These are phyloP conservation scores for Ceramica pisi DNA, from an alignment of 2,888 invertebrate genomes.

Conservation along the genomic window DNA sequence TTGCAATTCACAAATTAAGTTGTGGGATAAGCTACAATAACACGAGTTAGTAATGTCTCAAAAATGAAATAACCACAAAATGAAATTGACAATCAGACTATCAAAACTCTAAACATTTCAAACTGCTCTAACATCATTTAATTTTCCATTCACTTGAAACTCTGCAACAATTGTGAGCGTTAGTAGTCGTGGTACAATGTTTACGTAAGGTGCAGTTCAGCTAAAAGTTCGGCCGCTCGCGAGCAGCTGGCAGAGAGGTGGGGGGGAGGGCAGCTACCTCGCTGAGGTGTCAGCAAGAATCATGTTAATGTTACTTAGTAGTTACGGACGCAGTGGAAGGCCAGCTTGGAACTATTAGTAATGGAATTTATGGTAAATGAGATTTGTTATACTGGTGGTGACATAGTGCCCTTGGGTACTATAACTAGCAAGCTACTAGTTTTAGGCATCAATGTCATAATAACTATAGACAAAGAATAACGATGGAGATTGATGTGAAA, in stretches of 20 bases:
- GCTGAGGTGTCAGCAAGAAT: slow-evolving; percentile 46
- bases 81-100: background rate
- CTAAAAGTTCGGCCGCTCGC: slow-evolving; percentile 44
- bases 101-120: slow-evolving; percentile 15
- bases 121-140: slow-evolving; percentile 10
- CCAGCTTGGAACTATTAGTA: background rate
- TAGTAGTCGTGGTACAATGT: slow-evolving; percentile 40
- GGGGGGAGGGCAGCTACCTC: background rate
- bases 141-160: slow-evolving; percentile 33
- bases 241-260: slow-evolving; percentile 18
- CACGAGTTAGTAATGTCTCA: background rate
- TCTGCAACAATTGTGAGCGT: slow-evolving; percentile 21
- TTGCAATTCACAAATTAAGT: slow-evolving; percentile 12
- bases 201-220: slow-evolving; percentile 53
- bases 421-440: background rate
- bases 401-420: background rate
- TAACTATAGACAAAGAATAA: background rate
- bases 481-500: background rate
- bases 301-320: slow-evolving; percentile 29
- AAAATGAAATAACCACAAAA: background rate
- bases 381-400: background rate
- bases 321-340: background rate
- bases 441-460: background rate
- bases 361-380: slow-evolving; percentile 1
- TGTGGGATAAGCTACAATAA: background rate